Evolutionary conservation across 1,140 invertebrate genomes (phyloP).

Genomic region (Euwallacea fornicatus): DNA sequence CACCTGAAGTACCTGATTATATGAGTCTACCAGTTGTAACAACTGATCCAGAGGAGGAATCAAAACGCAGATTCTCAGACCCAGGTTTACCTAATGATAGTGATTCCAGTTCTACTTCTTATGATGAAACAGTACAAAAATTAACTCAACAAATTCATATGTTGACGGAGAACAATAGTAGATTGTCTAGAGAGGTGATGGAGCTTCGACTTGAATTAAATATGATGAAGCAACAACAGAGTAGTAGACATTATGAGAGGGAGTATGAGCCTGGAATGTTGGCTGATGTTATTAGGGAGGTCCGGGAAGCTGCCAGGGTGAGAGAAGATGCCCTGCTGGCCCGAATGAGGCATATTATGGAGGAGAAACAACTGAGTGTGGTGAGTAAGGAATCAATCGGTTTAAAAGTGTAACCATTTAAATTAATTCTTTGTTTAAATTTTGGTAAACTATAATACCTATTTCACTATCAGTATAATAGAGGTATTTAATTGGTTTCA

Average conservation of each 20-base stretch:
- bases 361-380: constrained; percentile 59
- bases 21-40: constrained; percentile 56
- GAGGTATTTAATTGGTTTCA: no score
- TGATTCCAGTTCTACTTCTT: constrained; percentile 56
- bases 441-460: no score
- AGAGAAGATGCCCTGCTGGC: constrained; percentile 69
- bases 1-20: constrained; percentile 53
- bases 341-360: constrained; percentile 62
- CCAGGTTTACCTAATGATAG: constrained; percentile 60
- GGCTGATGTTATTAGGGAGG: constrained; percentile 72
- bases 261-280: constrained; percentile 75
- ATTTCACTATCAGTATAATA: no score
- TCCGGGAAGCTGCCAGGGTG: constrained; percentile 70
- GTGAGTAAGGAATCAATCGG: constrained; percentile 45
- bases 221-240: constrained; percentile 54
- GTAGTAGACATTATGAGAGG: constrained; percentile 52
- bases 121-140: constrained; percentile 56
- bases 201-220: constrained; percentile 59
- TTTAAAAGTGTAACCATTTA: no score
- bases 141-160: constrained; percentile 57
- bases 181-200: constrained; percentile 59
- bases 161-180: constrained; percentile 58
- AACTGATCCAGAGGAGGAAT: constrained; percentile 50
- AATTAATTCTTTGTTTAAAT: no score
- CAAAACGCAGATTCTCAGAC: constrained; percentile 59